A percentile compares a stretch with the other conserved stretches of the same genome.
Evolutionary conservation across 2,888 invertebrate species (phyloP).

Genomic region (Therioaphis trifolii): DNA sequence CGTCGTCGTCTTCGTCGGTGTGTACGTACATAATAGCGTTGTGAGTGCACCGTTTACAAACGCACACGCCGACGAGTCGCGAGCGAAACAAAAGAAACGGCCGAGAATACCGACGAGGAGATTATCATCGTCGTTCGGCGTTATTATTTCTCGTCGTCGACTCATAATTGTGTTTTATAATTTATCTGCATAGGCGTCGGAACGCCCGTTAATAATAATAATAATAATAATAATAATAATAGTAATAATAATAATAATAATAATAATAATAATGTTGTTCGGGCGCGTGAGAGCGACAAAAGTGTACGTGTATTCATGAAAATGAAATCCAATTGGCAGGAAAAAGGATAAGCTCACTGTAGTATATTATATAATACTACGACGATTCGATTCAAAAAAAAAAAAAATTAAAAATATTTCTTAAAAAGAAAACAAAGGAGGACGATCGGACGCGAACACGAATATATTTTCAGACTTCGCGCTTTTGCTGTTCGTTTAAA

Average conservation of each 20-base stretch:
- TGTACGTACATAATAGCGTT: too few species aligned
- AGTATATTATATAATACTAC: background rate
- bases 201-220: background rate
- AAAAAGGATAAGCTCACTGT: slow-evolving; percentile 2
- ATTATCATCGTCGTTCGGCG: slow-evolving; percentile 17
- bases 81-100: slow-evolving; percentile 14
- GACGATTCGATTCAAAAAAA: background rate
- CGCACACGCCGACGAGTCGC: background rate
- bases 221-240: too few species aligned
- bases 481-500: too few species aligned
- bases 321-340: slow-evolving; percentile 37
- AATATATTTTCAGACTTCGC: too few species aligned
- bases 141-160: slow-evolving; percentile 14
- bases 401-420: background rate
- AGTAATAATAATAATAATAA: too few species aligned
- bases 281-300: slow-evolving; percentile 11
- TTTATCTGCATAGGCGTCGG: slow-evolving; percentile 39
- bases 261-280: background rate
- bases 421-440: too few species aligned
- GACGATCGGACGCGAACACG: too few species aligned
- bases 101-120: background rate
- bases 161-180: slow-evolving; percentile 46
- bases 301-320: slow-evolving; percentile 4
- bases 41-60: too few species aligned
- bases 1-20: background rate